Evolutionary conservation across 2,888 invertebrate species (phyloP), one percentile per base, ranked within the genome.

Genomic region (Eupithecia tripunctaria): DNA sequence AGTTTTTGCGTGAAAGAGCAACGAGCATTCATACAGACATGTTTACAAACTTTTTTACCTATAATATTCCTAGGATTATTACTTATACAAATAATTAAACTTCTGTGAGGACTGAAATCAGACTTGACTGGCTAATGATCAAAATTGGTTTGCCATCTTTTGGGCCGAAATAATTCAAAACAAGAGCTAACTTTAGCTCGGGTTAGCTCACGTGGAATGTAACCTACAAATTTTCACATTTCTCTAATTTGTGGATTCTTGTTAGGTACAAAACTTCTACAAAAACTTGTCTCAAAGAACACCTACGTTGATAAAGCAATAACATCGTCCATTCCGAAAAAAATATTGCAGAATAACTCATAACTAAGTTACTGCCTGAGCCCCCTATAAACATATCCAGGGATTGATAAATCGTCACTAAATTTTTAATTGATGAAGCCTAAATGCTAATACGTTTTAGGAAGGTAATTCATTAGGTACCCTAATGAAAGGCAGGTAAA

Each of bases 401-500:
- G 38, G 25, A 41, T 38, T 25, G 21, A 64, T 36, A 32, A 25
- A 36, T 36, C 15, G 38, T 47, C 66, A 66, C 29, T 41, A 43
- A 66, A 47, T 29, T 47, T 18, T 29, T 29, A 66, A 66, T 38
- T 64, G 63, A 63, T 36, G 32, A 32, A 32, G 8, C 25, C 38
- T 21, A 38, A 21, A 64, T 64, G 64, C 64, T 41, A 38, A 64
- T 64, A 6, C 5, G 64, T 21, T 64, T 41, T 21, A 41, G 25
- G 38, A 14, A 5, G 64, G 38, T 38, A 10, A 64, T 64, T 41
- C 38, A 38, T 38, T 8, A 29, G 27, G 29, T 21, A 56, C 56
- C 60, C 29, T 43, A 59, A 27, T 14, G 12, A 59, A n/a, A 59
- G 60, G 29, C 60, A 60, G 60, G 60, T 60, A 60, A 60, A 60